These are phyloP conservation scores for Sturmia bella DNA, from an alignment of 2,888 invertebrate species.

Conservation along the genomic window DNA sequence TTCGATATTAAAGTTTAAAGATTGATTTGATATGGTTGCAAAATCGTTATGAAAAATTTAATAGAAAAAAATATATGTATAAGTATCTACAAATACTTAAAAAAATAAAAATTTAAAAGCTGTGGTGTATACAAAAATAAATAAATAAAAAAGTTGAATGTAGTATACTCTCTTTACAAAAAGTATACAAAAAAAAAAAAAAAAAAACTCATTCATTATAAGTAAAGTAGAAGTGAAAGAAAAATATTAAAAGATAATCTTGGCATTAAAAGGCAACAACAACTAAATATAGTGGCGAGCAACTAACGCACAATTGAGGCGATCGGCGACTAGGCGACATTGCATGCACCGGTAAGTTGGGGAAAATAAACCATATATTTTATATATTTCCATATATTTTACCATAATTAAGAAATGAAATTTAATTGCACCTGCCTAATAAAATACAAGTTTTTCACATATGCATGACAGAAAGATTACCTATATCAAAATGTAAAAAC, in stretches of 20 bases:
- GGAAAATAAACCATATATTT: neutral
- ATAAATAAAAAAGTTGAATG: conserved; percentile 19
- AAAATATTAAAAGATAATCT: conserved; percentile 37
- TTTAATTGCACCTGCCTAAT: too few species aligned
- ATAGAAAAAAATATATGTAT: conserved; percentile 37
- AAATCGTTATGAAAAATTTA: conserved; percentile 49
- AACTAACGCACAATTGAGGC: conserved; percentile 10
- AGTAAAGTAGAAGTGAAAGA: conserved; percentile 21
- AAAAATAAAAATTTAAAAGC: conserved; percentile 27
- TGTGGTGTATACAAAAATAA: conserved; percentile 29
- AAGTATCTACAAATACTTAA: neutral
- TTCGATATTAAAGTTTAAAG: conserved; percentile 49
- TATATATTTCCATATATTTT: too few species aligned
- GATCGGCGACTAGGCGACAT: conserved; percentile 4
- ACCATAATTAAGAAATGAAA: too few species aligned
- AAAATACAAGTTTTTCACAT: too few species aligned
- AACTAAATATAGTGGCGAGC: conserved; percentile 29
- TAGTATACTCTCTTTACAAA: conserved; percentile 12
- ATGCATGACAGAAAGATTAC: too few species aligned
- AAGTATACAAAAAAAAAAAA: conserved; percentile 5
- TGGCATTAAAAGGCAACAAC: conserved; percentile 34
- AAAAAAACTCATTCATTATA: conserved; percentile 26
- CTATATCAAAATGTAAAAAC: too few species aligned
- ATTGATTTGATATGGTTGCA: conserved; percentile 58
- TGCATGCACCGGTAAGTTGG: neutral